These are phyloP conservation scores for Serinus canaria DNA, from an alignment of 2,113 vertebrate species.

Conservation along the genomic window DNA sequence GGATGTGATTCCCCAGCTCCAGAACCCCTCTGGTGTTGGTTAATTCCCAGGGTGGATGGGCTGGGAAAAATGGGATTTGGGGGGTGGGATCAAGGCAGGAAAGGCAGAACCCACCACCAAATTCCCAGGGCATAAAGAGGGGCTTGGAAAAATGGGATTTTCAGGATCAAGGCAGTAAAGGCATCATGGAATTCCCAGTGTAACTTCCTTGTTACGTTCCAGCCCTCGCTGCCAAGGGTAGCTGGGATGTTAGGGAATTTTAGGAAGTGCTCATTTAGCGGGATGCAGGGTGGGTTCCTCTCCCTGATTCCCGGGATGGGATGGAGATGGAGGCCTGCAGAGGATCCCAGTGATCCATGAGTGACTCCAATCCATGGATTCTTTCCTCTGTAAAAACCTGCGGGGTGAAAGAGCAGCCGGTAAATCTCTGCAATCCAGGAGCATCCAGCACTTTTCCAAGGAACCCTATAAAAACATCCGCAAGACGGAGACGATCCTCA, in stretches of 20 bases:
- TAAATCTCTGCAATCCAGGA: background rate
- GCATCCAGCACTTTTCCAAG: background rate
- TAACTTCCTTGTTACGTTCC: rapidly evolving
- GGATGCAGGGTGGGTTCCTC: rapidly evolving
- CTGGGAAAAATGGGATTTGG: background rate
- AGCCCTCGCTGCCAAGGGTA: rapidly evolving
- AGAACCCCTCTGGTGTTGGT: rapidly evolving
- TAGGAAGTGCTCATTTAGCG: background rate
- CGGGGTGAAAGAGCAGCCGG: rapidly evolving
- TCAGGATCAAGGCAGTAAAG: background rate
- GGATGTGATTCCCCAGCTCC: background rate
- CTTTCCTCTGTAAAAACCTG: rapidly evolving
- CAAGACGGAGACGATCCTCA: rapidly evolving
- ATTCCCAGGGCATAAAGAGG: background rate
- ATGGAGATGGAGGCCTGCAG: rapidly evolving
- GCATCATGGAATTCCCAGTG: background rate
- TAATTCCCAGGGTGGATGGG: background rate
- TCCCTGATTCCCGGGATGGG: rapidly evolving
- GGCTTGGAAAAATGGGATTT: background rate
- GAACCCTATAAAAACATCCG: rapidly evolving
- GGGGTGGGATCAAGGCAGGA: background rate
- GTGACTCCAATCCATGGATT: background rate
- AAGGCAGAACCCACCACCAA: too few species aligned
- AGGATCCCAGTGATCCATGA: background rate
- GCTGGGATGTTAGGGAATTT: background rate